Evolutionary conservation across 2,888 invertebrate species (phyloP).

Genomic region (Scaptomyza polygonia): DNA sequence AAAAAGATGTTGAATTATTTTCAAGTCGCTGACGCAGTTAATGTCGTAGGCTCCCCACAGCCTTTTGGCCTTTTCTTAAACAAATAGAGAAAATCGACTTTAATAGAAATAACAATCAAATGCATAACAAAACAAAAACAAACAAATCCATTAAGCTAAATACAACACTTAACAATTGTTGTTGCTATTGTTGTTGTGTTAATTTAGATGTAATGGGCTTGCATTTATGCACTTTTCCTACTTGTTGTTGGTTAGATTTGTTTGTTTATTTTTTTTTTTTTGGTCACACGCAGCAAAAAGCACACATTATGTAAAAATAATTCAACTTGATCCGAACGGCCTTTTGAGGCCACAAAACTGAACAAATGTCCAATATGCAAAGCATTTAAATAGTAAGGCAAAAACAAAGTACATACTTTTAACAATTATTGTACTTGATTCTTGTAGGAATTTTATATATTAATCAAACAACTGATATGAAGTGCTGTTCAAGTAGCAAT

Average conservation of each 20-base stretch:
- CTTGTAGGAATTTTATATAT: not conserved
- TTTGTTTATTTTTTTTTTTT: not conserved
- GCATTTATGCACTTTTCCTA: constrained; percentile 66
- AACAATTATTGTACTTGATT: not conserved
- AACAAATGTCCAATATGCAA: constrained; percentile 19
- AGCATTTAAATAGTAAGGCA: not conserved
- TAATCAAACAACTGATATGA: constrained; percentile 14
- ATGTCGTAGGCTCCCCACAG: constrained; percentile 52
- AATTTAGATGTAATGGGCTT: constrained; percentile 68
- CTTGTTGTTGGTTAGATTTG: constrained; percentile 11
- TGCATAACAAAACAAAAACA: too few relatives aligned
- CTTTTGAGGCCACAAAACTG: constrained; percentile 8
- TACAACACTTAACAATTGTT: constrained; percentile 26
- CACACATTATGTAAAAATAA: constrained; percentile 57
- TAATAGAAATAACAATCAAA: constrained; percentile 73
- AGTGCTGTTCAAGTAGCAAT: constrained; percentile 40
- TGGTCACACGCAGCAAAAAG: constrained; percentile 26
- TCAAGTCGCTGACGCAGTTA: constrained; percentile 79
- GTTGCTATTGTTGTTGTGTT: constrained; percentile 25
- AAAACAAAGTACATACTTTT: not conserved
- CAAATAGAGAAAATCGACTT: constrained; percentile 72
- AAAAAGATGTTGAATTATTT: constrained; percentile 80
- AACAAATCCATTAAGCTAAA: constrained; percentile 51
- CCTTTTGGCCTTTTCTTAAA: constrained; percentile 39
- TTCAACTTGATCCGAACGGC: constrained; percentile 22